Conservation (phyloP, 2,797 vertebrate species). For the Molossus alvarezi region DNA sequence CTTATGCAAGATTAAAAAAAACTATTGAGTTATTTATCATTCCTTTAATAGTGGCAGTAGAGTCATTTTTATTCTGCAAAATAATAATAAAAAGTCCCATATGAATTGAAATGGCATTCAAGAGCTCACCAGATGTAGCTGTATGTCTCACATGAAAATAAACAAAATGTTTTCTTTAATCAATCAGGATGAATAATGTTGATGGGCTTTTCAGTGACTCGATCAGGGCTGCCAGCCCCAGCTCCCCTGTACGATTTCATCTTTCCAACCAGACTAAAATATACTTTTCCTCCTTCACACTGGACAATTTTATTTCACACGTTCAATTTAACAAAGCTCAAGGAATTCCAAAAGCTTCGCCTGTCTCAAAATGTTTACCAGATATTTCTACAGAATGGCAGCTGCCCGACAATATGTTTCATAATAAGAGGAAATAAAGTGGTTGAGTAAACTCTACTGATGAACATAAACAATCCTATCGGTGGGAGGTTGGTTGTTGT, state of each 20-base stretch:
- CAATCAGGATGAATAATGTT: constrained; percentile 85
- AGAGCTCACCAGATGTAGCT: constrained; percentile 75
- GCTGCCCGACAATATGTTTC: constrained; percentile 11
- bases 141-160: constrained; percentile 80
- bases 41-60: constrained; percentile 67
- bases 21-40: constrained; percentile 78
- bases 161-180: constrained; percentile 84
- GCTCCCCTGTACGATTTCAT: constrained; percentile 73
- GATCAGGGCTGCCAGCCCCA: constrained; percentile 73
- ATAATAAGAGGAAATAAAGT: constrained; percentile 80
- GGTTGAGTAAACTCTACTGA: constrained; percentile 45
- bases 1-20: constrained; percentile 54
- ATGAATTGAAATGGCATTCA: constrained; percentile 76
- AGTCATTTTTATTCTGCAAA: constrained; percentile 73
- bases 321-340: constrained; percentile 84
- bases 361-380: constrained; percentile 84
- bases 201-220: constrained; percentile 76
- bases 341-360: constrained; percentile 83
- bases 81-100: constrained; percentile 76
- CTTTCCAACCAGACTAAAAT: constrained; percentile 78
- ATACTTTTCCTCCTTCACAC: constrained; percentile 66
- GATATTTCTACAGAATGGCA: constrained; percentile 72
- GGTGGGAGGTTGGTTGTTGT: constrained; percentile 47
- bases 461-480: constrained; percentile 61
- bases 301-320: constrained; percentile 82